Base-by-base conservation (phyloP, 1,140 invertebrate genomes). In the Cardiocondyla obscurior region DNA sequence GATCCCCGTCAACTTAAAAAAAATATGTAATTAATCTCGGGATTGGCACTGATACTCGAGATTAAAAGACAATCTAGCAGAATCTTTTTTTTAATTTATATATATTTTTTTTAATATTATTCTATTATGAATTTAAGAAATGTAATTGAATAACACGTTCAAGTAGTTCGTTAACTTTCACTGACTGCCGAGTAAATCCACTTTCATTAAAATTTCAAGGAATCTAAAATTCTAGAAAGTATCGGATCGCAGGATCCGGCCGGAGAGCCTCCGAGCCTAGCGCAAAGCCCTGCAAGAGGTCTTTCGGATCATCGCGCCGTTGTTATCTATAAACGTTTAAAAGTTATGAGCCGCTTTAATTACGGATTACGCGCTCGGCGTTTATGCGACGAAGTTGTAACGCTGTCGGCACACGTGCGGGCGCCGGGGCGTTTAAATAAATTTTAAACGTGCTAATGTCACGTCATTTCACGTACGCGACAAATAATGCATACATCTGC, bases 261-360 rank as follows among this genome's bases (percentile, higher is more conserved):
- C n/a, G n/a, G n/a, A n/a, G 28, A 49, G 42, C 19, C 28, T 69
- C 22, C 46, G 36, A 64, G 46, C 12, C 53, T 30, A 25, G 30
- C 28, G 22, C 33, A 79, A 60, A 69, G 25, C 62, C 33, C 60
- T 39, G 30, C 22, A 46, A 42, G n/a, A 67, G 74, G 36, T 81
- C 65, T 70, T 69, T 46, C 49, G 49, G 49, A 57, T 64, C 22
- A 62, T 49, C 55, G 77, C 46, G 79, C 44, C 60, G 28, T 85
- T 69, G 85, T 86, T 86, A 86, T 79, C 74, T 69, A n/a, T n/a
- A n/a, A 49, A 72, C 67, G 67, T 81, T 70, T 70, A 36, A 81
- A 81, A 73, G 77, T 81, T 72, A 72, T 46, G 65, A 70, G 51
- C 51, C 58, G 77, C 39, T 81, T 81, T 81, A 73, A 81, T 73